Percentiles rank a stretch among this genome's conserved stretches.
phyloP scores from a whole-genome alignment of 2,888 invertebrate species.

The Colostygia pectinataria region DNA sequence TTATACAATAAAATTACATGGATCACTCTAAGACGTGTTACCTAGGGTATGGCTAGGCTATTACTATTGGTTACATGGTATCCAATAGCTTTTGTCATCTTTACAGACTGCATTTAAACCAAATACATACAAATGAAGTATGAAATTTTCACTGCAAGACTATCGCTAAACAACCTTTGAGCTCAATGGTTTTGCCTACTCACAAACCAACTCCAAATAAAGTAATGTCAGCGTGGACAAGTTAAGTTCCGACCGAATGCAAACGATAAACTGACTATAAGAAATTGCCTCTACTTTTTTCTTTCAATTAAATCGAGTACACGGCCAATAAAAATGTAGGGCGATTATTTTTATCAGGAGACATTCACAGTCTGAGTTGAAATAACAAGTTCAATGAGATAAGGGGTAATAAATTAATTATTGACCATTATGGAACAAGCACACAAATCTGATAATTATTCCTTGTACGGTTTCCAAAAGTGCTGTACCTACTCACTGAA shows the following conservation, averaged over 20 bases:
- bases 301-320: slow-evolving; percentile 19
- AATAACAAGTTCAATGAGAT: slow-evolving; percentile 18
- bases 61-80: too few species aligned
- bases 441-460: slow-evolving; percentile 4
- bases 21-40: too few species aligned
- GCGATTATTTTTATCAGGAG: slow-evolving; percentile 20
- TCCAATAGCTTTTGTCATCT: too few species aligned
- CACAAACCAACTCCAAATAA: slow-evolving; percentile 17
- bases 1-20: too few species aligned
- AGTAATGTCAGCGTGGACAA: slow-evolving; percentile 8
- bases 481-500: too few species aligned
- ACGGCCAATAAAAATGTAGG: slow-evolving; percentile 13
- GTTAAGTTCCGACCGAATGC: slow-evolving; percentile 7
- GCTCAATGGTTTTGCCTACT: not conserved
- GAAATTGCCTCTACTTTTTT: slow-evolving; percentile 19
- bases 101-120: too few species aligned
- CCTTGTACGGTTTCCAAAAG: not conserved
- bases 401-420: slow-evolving; percentile 31
- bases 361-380: slow-evolving; percentile 6
- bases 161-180: too few species aligned
- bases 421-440: slow-evolving; percentile 21
- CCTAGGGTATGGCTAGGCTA: too few species aligned
- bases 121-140: too few species aligned
- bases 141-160: too few species aligned
- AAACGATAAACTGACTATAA: slow-evolving; percentile 20